A percentile compares a stretch with the other conserved stretches of the same genome.
These are phyloP conservation scores for Agraylea sexmaculata DNA, from an alignment of 1,140 invertebrate genomes.

Conservation along the genomic window DNA sequence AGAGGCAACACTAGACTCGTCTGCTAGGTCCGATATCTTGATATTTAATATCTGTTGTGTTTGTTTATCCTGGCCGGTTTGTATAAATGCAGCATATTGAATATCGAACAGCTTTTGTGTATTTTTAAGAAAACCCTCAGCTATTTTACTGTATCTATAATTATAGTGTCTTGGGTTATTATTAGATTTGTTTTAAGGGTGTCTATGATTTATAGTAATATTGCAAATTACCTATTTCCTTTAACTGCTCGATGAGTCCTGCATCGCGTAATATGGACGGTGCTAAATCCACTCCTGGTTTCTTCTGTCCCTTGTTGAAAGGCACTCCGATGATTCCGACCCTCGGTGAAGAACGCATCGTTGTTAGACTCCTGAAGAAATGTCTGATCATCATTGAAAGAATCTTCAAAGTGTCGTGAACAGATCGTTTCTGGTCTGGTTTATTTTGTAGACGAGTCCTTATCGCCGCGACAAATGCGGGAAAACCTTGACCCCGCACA, in stretches of 20 bases:
- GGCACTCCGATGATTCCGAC: slow-evolving; percentile 62
- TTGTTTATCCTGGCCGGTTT: slow-evolving; percentile 1
- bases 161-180: not conserved
- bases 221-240: slow-evolving; percentile 39
- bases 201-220: no score
- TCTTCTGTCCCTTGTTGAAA: slow-evolving; percentile 59
- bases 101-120: not conserved
- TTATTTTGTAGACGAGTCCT: no score
- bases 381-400: no score
- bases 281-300: slow-evolving; percentile 46
- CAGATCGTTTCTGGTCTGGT: no score
- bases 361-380: no score
- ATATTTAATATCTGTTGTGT: slow-evolving; percentile 4
- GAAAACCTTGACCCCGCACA: no score
- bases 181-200: not conserved
- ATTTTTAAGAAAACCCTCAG: slow-evolving; percentile 4
- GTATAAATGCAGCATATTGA: not conserved
- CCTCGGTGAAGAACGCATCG: no score
- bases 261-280: slow-evolving; percentile 42
- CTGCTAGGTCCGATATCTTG: no score
- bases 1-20: no score
- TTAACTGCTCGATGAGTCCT: slow-evolving; percentile 35
- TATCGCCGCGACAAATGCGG: no score
- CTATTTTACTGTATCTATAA: not conserved
- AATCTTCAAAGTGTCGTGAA: no score